Conservation (phyloP, 2,113 vertebrate genomes). For the Lontra canadensis region DNA sequence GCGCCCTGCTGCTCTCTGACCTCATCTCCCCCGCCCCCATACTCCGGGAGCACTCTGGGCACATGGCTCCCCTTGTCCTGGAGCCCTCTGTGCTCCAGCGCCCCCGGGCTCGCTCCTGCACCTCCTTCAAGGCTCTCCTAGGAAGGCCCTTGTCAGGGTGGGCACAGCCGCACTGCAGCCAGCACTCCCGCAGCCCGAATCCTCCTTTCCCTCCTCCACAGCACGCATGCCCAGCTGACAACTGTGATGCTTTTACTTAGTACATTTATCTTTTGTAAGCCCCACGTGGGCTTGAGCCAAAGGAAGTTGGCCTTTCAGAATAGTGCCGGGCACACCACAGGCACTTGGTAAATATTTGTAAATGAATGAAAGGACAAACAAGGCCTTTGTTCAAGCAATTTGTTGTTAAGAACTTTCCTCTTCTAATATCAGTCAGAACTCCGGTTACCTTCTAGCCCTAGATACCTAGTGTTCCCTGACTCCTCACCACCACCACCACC, state of each 20-base stretch:
- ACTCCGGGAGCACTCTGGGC: neutral
- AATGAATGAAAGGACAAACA: neutral
- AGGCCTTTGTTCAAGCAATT: neutral
- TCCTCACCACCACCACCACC: neutral
- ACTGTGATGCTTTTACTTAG: neutral
- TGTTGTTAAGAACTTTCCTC: neutral
- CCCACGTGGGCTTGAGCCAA: neutral
- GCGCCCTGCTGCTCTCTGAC: neutral
- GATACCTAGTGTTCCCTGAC: neutral
- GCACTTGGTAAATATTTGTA: neutral
- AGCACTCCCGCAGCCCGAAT: too few species aligned
- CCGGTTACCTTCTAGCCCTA: neutral
- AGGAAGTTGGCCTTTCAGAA: neutral
- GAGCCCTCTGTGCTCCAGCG: neutral
- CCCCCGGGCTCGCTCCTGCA: neutral
- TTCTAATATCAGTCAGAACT: neutral
- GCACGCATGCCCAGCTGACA: neutral
- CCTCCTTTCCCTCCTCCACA: neutral
- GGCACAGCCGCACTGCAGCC: accelerated
- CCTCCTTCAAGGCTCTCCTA: neutral
- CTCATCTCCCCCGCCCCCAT: neutral
- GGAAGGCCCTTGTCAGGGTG: neutral
- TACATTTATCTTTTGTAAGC: neutral
- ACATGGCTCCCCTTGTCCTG: too few species aligned
- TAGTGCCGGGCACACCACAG: neutral